These are phyloP conservation scores for Linnaemya vulpina DNA, from an alignment of 2,888 invertebrate species.

Conservation along the genomic window DNA sequence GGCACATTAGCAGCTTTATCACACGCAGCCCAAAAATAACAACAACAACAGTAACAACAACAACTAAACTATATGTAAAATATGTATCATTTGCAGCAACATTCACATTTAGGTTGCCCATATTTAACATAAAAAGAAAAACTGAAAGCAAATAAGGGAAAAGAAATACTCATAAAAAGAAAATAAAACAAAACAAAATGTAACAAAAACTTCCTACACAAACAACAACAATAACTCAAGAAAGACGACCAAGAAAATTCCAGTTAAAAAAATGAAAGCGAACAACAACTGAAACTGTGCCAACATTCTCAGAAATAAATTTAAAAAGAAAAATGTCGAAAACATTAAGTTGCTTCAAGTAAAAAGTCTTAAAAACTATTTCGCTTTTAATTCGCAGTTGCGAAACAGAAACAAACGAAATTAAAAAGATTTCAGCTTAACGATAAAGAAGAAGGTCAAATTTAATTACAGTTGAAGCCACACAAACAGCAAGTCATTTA, in stretches of 20 bases:
- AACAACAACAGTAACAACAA: neutral
- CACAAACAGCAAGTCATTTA: constrained; percentile 19
- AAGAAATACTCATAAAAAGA: neutral
- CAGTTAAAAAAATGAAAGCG: neutral
- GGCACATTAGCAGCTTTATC: constrained; percentile 49
- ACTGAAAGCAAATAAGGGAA: too few species aligned
- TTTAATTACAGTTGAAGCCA: neutral
- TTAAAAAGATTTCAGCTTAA: neutral
- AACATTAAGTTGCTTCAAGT: neutral
- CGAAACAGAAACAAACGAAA: neutral
- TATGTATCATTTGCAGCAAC: constrained; percentile 38
- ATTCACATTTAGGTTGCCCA: constrained; percentile 26
- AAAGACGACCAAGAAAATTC: neutral
- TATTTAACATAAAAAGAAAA: neutral
- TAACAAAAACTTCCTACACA: too few species aligned
- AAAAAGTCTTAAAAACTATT: neutral
- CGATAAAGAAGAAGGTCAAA: constrained; percentile 27
- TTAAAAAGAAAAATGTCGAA: neutral
- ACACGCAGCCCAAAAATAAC: neutral
- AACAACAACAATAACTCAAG: neutral
- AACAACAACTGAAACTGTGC: constrained; percentile 25
- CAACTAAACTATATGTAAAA: neutral
- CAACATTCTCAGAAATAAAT: constrained; percentile 2
- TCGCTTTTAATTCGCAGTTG: neutral
- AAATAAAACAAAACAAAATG: neutral